Evolutionary conservation across 2,888 invertebrate genomes (phyloP).

Genomic region (Epinotia bilunana): DNA sequence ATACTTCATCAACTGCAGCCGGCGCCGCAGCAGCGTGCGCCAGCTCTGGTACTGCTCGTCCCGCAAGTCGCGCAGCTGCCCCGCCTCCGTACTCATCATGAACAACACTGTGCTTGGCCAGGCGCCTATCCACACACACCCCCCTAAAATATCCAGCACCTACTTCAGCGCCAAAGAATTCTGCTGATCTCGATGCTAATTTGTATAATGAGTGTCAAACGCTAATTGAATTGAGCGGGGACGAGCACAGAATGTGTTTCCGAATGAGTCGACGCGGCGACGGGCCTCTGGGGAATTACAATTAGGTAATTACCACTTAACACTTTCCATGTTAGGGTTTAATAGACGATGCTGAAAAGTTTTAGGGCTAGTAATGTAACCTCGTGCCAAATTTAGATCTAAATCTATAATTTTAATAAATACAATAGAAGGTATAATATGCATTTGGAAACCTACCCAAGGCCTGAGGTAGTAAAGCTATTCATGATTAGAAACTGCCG

Average conservation of each 20-base stretch:
- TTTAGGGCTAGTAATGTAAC: background rate
- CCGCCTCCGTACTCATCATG: conserved; percentile 64
- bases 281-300: conserved; percentile 32
- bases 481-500: background rate
- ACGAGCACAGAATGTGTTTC: conserved; percentile 26
- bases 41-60: conserved; percentile 72
- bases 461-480: background rate
- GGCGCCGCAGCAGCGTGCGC: conserved; percentile 58
- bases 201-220: conserved; percentile 26
- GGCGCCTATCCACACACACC: conserved; percentile 66
- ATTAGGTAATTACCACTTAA: conserved; percentile 26
- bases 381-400: conserved; percentile 9
- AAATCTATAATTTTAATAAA: background rate
- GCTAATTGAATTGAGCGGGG: conserved; percentile 28
- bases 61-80: conserved; percentile 66
- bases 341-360: background rate
- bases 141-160: conserved; percentile 60
- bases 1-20: conserved; percentile 67
- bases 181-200: conserved; percentile 28
- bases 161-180: conserved; percentile 41
- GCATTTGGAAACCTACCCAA: background rate
- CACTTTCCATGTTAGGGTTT: background rate
- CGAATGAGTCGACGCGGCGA: conserved; percentile 15
- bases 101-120: conserved; percentile 63
- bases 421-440: background rate